These are phyloP conservation scores for Poecile montanus DNA, from an alignment of 2,797 vertebrate genomes.

Conservation along the genomic window DNA sequence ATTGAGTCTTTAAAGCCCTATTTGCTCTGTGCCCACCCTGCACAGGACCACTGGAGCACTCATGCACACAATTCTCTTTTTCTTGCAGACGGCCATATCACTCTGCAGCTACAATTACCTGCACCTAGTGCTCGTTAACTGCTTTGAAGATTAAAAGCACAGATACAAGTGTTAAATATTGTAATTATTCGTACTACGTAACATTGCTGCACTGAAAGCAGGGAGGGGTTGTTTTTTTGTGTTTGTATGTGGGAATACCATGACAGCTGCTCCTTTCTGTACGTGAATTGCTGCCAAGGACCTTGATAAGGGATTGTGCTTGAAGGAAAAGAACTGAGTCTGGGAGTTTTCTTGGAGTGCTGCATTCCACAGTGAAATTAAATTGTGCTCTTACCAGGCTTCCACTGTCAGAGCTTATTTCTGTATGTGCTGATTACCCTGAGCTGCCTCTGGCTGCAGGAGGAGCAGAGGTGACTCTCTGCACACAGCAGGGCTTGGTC, in stretches of 20 bases:
- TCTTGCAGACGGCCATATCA: slow-evolving; percentile 19
- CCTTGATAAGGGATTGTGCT: slow-evolving; percentile 59
- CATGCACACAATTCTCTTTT: neutral
- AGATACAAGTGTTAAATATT: slow-evolving; percentile 70
- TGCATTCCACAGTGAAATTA: slow-evolving; percentile 43
- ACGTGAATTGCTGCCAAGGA: slow-evolving; percentile 51
- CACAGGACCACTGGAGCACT: neutral
- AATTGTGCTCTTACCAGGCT: neutral
- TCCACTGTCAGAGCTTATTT: slow-evolving; percentile 10
- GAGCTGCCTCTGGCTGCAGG: slow-evolving; percentile 6
- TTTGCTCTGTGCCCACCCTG: neutral
- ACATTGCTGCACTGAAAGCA: slow-evolving; percentile 45
- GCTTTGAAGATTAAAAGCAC: slow-evolving; percentile 60
- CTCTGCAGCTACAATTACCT: slow-evolving; percentile 49
- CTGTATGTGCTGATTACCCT: neutral
- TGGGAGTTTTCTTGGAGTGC: slow-evolving; percentile 69
- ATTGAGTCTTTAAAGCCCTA: neutral
- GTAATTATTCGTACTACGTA: slow-evolving; percentile 66
- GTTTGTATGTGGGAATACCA: slow-evolving; percentile 61
- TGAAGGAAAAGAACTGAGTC: slow-evolving; percentile 53
- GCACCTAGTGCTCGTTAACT: slow-evolving; percentile 24
- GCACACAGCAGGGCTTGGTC: neutral
- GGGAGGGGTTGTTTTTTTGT: slow-evolving; percentile 58
- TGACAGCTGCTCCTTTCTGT: slow-evolving; percentile 54
- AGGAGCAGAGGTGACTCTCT: neutral